Evolutionary conservation across 2,888 invertebrate genomes (phyloP), one percentile per base, ranked within the genome.

Genomic region (Chymomyza procnemis): DNA sequence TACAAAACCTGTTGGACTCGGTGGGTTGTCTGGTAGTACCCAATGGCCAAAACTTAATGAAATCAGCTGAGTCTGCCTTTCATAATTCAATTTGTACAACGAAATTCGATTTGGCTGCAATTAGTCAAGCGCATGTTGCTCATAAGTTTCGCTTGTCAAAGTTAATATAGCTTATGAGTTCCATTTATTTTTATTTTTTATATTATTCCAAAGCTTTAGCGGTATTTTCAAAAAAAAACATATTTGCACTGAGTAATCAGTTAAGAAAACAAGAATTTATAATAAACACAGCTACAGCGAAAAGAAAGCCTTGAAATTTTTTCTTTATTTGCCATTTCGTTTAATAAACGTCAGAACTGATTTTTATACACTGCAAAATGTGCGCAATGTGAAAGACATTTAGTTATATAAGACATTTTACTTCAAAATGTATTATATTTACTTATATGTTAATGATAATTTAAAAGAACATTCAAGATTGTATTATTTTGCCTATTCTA

Each of bases 51-150:
- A 50, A 50, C 6, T 50, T n/a, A 50, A 1, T 18, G 1, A 50
- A 50, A 14, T n/a, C 16, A n/a, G 2, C 50, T 26, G 26, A 26
- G 16, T 14, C 2, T 41, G 46, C 21, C 52, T 60, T 52, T 67
- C 75, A 70, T 66, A 75, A 69, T 48, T 73, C 67, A 71, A 66
- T 61, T 54, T 61, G 54, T 55, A 30, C 64, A 64, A 61, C 64
- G 64, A 66, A 74, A 65, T 71, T 30, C 62, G 34, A 26, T 47
- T 59, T 19, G 16, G 59, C 14, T 48, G 57, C 66, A 68, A 64
- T 66, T 66, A 62, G 67, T 67, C 64, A 64, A 59, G 26, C 47
- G 46, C 21, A 26, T 14, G 6, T 30, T 60, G 34, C 21, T 26
- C 9, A 1, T 34, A 19, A 18, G 16, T 52, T 34, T 59, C 18